Conservation (phyloP, 2,888 invertebrate species). For the Netelia fuscicornis region DNA sequence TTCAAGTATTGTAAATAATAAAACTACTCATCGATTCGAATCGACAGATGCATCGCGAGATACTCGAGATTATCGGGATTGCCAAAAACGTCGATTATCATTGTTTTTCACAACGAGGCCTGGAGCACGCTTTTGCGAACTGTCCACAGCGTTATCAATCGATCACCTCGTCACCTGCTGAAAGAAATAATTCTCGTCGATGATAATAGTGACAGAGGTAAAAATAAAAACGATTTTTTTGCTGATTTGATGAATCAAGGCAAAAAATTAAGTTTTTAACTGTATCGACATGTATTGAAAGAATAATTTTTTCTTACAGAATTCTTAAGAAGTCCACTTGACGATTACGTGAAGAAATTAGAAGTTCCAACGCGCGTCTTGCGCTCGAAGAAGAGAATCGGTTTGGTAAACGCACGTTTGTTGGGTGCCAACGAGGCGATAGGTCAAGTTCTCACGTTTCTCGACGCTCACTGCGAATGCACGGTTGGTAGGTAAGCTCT, state of each 20-base stretch:
- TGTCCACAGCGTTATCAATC: slow-evolving; percentile 96
- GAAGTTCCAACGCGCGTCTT: slow-evolving; percentile 88
- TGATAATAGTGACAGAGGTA: slow-evolving; percentile 95
- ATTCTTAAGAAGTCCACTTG: slow-evolving; percentile 88
- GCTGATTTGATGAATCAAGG: background rate
- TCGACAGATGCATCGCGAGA: slow-evolving; percentile 87
- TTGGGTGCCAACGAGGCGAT: slow-evolving; percentile 90
- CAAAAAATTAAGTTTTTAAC: background rate
- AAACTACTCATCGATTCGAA: background rate
- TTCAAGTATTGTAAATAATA: background rate
- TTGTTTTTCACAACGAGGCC: slow-evolving; percentile 99
- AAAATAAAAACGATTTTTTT: background rate
- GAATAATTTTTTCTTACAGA: slow-evolving; percentile 82
- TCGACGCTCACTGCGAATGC: slow-evolving; percentile 98
- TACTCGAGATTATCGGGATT: slow-evolving; percentile 87
- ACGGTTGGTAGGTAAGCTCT: slow-evolving; percentile 88
- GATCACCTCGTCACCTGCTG: slow-evolving; percentile 92
- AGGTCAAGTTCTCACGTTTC: slow-evolving; percentile 93
- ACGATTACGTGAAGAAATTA: slow-evolving; percentile 88
- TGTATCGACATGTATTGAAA: slow-evolving; percentile 3
- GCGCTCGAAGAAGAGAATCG: slow-evolving; percentile 89
- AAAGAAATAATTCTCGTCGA: slow-evolving; percentile 95
- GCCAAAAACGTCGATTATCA: slow-evolving; percentile 95
- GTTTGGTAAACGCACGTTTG: slow-evolving; percentile 93
- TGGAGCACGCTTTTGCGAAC: slow-evolving; percentile 98